These are phyloP conservation scores for Melanostoma scalare DNA, from an alignment of 2,888 invertebrate species.

Conservation along the genomic window DNA sequence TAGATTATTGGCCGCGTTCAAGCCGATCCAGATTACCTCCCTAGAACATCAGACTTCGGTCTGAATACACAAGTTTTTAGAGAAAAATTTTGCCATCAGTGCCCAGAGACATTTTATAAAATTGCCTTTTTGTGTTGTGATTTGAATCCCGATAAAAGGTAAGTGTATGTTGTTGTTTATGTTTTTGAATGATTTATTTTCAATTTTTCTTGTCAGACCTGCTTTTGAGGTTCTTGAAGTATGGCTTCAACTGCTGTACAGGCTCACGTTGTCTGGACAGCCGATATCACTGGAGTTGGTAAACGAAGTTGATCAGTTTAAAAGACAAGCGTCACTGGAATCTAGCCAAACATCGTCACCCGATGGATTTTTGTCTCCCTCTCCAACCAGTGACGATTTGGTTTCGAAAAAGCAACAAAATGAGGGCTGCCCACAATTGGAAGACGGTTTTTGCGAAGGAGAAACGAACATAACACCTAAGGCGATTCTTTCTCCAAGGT, in stretches of 20 bases:
- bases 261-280: constrained; percentile 87
- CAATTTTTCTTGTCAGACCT: constrained; percentile 84
- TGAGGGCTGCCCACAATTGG: constrained; percentile 6
- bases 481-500: constrained; percentile 75
- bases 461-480: constrained; percentile 16
- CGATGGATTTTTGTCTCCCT: constrained; percentile 81
- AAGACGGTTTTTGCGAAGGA: constrained; percentile 26
- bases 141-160: constrained; percentile 94
- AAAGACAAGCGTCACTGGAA: constrained; percentile 81
- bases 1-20: constrained; percentile 96
- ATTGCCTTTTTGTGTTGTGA: constrained; percentile 95
- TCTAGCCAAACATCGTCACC: constrained; percentile 80
- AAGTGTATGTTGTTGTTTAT: constrained; percentile 61
- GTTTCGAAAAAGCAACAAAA: constrained; percentile 71
- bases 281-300: constrained; percentile 87
- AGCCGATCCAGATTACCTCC: constrained; percentile 96
- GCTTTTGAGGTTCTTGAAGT: constrained; percentile 94
- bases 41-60: constrained; percentile 95
- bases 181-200: neutral
- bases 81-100: constrained; percentile 91
- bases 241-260: constrained; percentile 92
- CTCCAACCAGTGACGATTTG: constrained; percentile 77
- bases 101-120: constrained; percentile 93
- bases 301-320: constrained; percentile 89
- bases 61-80: constrained; percentile 92